Evolutionary conservation across 2,113 vertebrate genomes (phyloP).

Genomic region (Malaclemys terrapin): DNA sequence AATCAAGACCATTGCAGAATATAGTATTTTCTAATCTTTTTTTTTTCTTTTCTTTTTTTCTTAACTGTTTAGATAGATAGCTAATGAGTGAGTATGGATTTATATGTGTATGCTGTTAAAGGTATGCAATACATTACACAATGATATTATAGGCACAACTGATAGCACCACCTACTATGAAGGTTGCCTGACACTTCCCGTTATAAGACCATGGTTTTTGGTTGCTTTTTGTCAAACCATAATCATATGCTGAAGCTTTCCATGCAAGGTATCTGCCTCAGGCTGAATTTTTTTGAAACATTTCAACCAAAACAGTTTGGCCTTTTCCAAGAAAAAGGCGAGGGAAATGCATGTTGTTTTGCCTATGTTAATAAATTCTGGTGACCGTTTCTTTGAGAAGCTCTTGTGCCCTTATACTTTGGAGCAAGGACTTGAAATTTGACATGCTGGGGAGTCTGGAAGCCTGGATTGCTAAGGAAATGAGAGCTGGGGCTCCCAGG

Average conservation of each 20-base stretch:
- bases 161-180: neutral
- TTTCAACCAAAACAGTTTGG: neutral
- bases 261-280: neutral
- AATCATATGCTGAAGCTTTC: neutral
- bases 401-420: neutral
- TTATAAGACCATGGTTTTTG: neutral
- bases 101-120: neutral
- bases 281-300: neutral
- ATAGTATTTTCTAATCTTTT: neutral
- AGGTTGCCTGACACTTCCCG: neutral
- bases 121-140: neutral
- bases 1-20: neutral
- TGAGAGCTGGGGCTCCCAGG: neutral
- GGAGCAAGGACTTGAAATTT: neutral
- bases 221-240: neutral
- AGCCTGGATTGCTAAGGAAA: neutral
- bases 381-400: neutral
- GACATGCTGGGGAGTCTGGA: neutral
- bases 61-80: neutral
- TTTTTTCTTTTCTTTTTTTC: neutral
- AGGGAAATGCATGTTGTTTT: neutral
- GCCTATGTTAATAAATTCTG: neutral
- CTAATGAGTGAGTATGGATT: neutral
- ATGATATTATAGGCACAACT: neutral
- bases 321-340: neutral